Evolutionary conservation across 2,113 vertebrate species (phyloP).

Genomic region (Mormyrus iriodes): DNA sequence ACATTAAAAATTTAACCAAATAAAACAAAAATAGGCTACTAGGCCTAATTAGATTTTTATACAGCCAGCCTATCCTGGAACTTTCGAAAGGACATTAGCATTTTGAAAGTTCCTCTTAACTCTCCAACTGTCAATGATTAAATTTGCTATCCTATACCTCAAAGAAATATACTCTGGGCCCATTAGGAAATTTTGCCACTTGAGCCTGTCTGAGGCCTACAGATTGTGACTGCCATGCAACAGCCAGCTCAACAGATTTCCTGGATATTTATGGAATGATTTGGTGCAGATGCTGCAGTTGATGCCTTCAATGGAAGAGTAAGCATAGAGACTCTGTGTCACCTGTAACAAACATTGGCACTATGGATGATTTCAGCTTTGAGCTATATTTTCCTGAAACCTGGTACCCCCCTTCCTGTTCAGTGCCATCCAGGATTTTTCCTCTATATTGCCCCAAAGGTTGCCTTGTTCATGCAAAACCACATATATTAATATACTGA

Average conservation of each 20-base stretch:
- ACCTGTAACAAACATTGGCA: background rate
- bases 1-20: background rate
- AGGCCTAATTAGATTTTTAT: background rate
- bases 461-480: background rate
- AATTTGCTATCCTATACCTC: conserved; percentile 30
- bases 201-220: conserved; percentile 13
- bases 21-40: background rate
- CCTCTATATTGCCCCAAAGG: background rate
- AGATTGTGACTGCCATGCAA: conserved; percentile 3
- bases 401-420: background rate
- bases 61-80: background rate
- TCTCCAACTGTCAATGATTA: background rate
- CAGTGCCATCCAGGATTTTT: background rate
- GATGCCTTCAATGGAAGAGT: background rate
- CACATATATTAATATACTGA: conserved; percentile 37
- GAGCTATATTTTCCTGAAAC: conserved; percentile 6
- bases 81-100: background rate
- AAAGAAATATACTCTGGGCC: conserved; percentile 37
- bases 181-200: background rate
- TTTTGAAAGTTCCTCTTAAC: background rate
- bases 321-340: background rate
- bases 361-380: conserved; percentile 4
- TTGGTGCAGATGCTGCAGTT: background rate
- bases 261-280: background rate
- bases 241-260: conserved; percentile 13